A percentile compares a stretch with the other conserved stretches of the same genome.
Evolutionary conservation across 2,797 vertebrate genomes (phyloP).

Genomic region (Poecile montanus): DNA sequence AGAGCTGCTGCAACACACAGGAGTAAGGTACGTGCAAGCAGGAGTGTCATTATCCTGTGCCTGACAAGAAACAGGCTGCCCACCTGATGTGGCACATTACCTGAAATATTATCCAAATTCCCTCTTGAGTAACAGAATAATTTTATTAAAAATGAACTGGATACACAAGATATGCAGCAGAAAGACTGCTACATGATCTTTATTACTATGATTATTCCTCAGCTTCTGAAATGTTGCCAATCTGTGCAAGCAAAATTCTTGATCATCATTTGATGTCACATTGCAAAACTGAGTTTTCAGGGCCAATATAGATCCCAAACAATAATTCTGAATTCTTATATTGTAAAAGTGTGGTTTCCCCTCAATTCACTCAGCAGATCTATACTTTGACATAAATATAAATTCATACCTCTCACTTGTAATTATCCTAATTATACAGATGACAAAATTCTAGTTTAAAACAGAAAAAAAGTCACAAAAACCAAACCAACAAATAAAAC

Average conservation of each 20-base stretch:
- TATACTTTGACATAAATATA: neutral
- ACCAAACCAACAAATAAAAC: neutral
- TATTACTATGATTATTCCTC: neutral
- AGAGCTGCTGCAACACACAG: neutral
- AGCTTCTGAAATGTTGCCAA: neutral
- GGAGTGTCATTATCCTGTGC: neutral
- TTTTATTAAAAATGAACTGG: neutral
- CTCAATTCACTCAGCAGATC: neutral
- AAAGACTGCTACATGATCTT: neutral
- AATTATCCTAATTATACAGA: neutral
- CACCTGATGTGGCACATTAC: neutral
- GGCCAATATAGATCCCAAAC: neutral
- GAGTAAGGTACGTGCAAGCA: neutral
- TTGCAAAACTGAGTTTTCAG: neutral
- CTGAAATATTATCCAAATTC: neutral
- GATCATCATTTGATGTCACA: neutral
- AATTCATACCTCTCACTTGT: neutral
- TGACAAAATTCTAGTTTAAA: neutral
- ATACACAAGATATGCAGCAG: neutral
- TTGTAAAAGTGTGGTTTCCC: neutral
- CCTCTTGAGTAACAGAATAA: neutral
- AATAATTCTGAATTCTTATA: neutral
- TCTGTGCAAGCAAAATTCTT: neutral
- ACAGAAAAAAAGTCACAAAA: neutral
- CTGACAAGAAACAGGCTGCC: neutral